Evolutionary conservation across 1,140 invertebrate species (phyloP), one percentile per base, ranked within the genome.

Genomic region (Aphis gossypii): DNA sequence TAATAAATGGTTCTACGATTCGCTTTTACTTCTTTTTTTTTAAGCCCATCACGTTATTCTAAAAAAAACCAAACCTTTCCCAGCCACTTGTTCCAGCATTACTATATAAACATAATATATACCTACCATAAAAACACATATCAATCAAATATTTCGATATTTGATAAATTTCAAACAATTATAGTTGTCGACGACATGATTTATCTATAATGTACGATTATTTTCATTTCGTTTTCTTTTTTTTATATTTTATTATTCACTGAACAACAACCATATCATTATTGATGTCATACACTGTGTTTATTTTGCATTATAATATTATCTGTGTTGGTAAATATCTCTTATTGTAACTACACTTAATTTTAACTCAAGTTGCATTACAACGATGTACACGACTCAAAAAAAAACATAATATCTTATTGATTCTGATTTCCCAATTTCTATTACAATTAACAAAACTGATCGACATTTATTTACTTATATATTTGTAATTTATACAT

Each of bases 91-190:
- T 41, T 46, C 21, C 41, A 30, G 41, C 8, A 23, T 23, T 38
- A 83, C 18, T 38, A 2, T 38, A 83, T 38, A 83, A 38, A 86
- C 38, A 41, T 41, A 46, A 25, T 30, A 30, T 2, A 30, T 30
- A n/a, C 5, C 2, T 76, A 76, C 14, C n/a, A 35, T 86, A 20
- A 21, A 87, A 87, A 87, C 23, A 25, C 48, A 54, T 54, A 89
- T 89, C 48, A 89, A 25, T 89, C 23, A 38, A 89, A 89, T 89
- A 54, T 89, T 56, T 89, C 21, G n/a, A 56, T 8, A 25, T 89
- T 18, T 35, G 21, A 38, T 5, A n/a, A 0, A 44, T 84, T 84
- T 84, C 38, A 41, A 41, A 44, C 3, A 44, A 25, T 41, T 41
- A 41, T 41, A 44, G 41, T 25, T 9, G 11, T 68, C 60, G 60